These are phyloP conservation scores for Geococcyx californianus DNA, from an alignment of 2,113 vertebrate genomes.

Conservation along the genomic window DNA sequence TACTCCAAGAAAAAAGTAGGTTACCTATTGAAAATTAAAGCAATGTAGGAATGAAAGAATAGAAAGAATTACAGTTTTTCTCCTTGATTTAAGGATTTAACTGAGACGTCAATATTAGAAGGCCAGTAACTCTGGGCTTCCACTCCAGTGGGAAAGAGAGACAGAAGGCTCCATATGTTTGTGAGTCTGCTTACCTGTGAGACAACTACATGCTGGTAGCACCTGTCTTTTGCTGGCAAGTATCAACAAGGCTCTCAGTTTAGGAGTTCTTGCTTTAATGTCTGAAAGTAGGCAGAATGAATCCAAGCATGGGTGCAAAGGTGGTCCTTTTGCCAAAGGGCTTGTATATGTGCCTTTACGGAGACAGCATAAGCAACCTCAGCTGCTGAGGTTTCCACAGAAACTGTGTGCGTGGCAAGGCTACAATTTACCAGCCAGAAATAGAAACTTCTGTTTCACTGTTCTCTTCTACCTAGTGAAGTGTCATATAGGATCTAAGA, in stretches of 20 bases:
- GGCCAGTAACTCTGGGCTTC: background rate
- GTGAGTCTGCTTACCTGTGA: background rate
- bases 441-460: background rate
- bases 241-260: background rate
- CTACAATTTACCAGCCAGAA: background rate
- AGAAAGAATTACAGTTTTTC: background rate
- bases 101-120: background rate
- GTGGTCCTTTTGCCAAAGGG: background rate
- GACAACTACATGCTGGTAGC: background rate
- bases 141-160: background rate
- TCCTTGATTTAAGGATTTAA: background rate
- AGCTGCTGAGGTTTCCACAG: background rate
- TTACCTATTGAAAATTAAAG: background rate
- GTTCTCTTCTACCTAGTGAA: background rate
- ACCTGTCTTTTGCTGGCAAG: background rate
- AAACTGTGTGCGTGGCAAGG: fast-evolving
- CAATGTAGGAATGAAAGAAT: background rate
- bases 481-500: background rate
- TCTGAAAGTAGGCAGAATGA: background rate
- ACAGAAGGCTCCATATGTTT: background rate
- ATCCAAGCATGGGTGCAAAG: background rate
- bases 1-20: background rate
- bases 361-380: background rate
- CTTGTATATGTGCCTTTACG: background rate
- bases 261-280: background rate